phyloP scores from a whole-genome alignment of 2,888 invertebrate genomes.

The Tanypteryx hageni region DNA sequence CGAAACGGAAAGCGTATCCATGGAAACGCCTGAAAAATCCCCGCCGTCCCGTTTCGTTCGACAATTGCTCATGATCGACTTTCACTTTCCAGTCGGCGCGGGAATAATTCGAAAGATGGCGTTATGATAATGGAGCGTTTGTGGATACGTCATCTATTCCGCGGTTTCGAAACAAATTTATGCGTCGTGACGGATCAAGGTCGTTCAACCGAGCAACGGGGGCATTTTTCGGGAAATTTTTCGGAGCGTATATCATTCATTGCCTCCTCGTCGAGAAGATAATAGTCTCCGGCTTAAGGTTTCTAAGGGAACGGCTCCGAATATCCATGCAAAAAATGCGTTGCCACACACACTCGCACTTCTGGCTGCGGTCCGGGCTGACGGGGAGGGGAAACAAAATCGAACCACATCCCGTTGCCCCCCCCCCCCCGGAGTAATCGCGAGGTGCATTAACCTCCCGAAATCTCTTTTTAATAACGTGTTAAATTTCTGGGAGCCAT shows the following conservation, averaged over 20 bases:
- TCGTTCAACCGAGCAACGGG: background rate
- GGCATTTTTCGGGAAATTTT: background rate
- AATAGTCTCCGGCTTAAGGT: background rate
- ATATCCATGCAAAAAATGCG: background rate
- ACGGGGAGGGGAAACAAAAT: background rate
- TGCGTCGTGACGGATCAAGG: background rate
- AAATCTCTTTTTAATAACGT: constrained; percentile 22
- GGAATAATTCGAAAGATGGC: background rate
- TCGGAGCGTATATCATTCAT: background rate
- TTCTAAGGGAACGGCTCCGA: too few species aligned
- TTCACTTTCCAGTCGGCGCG: background rate
- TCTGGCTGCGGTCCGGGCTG: background rate
- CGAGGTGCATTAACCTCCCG: constrained; percentile 1
- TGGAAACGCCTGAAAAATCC: too few species aligned
- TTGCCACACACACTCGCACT: background rate
- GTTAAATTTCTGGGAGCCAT: background rate
- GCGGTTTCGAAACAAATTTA: background rate
- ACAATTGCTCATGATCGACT: background rate
- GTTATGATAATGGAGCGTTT: background rate
- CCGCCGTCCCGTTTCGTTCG: too few species aligned
- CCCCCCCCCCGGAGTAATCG: background rate
- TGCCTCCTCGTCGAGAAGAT: background rate
- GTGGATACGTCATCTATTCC: background rate
- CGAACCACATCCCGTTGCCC: background rate
- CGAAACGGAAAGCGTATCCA: too few species aligned